Percentiles rank a stretch among this genome's conserved stretches.
Conservation (phyloP, 2,113 vertebrate species). For the Quiscalus mexicanus region DNA sequence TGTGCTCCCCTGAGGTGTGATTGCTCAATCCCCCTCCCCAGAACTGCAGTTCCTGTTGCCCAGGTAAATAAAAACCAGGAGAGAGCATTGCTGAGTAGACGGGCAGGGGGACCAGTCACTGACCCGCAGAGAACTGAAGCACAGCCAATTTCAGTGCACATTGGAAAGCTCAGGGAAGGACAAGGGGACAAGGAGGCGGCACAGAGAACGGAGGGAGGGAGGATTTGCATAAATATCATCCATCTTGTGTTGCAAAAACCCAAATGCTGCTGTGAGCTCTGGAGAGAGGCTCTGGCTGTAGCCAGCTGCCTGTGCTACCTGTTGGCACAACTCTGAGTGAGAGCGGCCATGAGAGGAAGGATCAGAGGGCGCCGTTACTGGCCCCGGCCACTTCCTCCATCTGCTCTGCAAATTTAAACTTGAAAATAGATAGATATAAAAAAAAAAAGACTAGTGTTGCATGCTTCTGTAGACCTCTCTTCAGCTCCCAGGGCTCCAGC, state of each 20-base stretch:
- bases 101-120: conserved; percentile 52
- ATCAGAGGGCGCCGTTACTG: not conserved
- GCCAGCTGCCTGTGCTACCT: conserved; percentile 45
- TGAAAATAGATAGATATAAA: not conserved
- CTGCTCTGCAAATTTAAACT: conserved; percentile 45
- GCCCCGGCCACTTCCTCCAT: conserved; percentile 49
- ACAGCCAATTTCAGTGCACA: conserved; percentile 43
- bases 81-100: not conserved
- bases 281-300: not conserved
- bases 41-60: conserved; percentile 45
- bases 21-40: conserved; percentile 12
- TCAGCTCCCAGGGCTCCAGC: not conserved
- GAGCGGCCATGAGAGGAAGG: conserved; percentile 57
- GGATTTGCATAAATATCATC: conserved; percentile 68
- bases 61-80: conserved; percentile 44
- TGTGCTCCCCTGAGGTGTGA: conserved; percentile 64
- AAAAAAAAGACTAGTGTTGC: conserved; percentile 28
- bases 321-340: conserved; percentile 43
- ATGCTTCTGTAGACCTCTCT: conserved; percentile 30
- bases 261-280: conserved; percentile 24
- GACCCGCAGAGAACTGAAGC: conserved; percentile 72
- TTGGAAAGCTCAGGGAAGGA: conserved; percentile 8
- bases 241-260: conserved; percentile 38
- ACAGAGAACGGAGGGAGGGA: not conserved
- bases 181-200: not conserved